phyloP scores from a whole-genome alignment of 2,797 vertebrate species.

The Poeciliopsis gracilis region DNA sequence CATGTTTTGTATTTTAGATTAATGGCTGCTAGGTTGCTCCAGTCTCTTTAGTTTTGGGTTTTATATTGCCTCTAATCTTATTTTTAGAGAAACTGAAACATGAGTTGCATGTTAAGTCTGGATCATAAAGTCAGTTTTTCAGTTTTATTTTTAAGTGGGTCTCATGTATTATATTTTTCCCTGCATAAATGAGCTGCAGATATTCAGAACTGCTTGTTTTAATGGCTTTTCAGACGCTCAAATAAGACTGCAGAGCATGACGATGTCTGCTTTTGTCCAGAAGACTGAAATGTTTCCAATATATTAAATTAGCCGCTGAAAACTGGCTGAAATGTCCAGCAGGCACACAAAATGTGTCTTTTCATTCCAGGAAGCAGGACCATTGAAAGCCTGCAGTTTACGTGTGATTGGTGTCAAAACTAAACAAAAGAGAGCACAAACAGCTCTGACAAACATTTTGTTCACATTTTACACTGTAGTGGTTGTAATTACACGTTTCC shows the following conservation, averaged over 20 bases:
- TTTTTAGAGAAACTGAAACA: neutral
- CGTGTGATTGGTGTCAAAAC: neutral
- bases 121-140: neutral
- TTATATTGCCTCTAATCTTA: neutral
- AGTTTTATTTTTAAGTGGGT: neutral
- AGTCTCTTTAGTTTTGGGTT: neutral
- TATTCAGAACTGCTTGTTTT: neutral
- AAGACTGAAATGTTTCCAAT: neutral
- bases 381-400: neutral
- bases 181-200: neutral
- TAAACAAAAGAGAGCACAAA: slow-evolving; percentile 2
- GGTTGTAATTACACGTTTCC: neutral
- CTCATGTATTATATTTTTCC: too few relatives aligned
- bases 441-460: neutral
- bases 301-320: neutral
- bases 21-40: neutral
- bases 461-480: neutral
- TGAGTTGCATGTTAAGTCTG: neutral
- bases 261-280: neutral
- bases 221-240: neutral
- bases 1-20: neutral
- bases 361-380: neutral
- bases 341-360: neutral
- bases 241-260: neutral
- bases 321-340: neutral